phyloP scores from a whole-genome alignment of 2,888 invertebrate species.

The Thecophora atra region DNA sequence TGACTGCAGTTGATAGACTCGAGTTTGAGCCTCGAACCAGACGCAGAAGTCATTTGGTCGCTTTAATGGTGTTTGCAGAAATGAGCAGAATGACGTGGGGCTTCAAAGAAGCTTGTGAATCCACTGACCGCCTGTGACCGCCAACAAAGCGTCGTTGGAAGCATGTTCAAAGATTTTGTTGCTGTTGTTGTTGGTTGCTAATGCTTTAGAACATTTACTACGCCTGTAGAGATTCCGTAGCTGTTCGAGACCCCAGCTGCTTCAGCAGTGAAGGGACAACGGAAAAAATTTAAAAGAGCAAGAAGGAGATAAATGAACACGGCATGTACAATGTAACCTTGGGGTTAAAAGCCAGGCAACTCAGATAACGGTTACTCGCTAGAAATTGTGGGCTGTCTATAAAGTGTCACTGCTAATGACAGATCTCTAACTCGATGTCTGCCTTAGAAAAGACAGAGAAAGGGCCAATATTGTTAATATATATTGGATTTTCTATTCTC shows the following conservation, averaged over 20 bases:
- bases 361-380: conserved; percentile 1
- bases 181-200: conserved; percentile 8
- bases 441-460: no score
- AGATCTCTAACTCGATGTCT: no score
- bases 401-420: conserved; percentile 11
- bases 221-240: conserved; percentile 9
- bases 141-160: conserved; percentile 8
- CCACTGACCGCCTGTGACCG: not conserved
- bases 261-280: not conserved
- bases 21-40: not conserved
- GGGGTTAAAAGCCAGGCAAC: not conserved
- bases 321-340: not conserved
- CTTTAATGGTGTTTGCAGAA: conserved; percentile 14
- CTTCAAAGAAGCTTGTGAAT: not conserved
- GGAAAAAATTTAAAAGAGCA: conserved; percentile 9
- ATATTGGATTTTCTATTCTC: no score
- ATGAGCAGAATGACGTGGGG: not conserved
- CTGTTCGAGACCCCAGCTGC: not conserved
- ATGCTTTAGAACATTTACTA: conserved; percentile 28
- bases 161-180: conserved; percentile 13
- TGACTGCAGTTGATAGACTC: not conserved
- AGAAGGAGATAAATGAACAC: not conserved
- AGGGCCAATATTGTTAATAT: no score
- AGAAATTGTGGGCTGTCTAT: conserved; percentile 2
- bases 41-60: conserved; percentile 22